Evolutionary conservation across 2,797 vertebrate genomes (phyloP), one percentile per base, ranked within the genome.

Genomic region (Intellagama lesueurii): DNA sequence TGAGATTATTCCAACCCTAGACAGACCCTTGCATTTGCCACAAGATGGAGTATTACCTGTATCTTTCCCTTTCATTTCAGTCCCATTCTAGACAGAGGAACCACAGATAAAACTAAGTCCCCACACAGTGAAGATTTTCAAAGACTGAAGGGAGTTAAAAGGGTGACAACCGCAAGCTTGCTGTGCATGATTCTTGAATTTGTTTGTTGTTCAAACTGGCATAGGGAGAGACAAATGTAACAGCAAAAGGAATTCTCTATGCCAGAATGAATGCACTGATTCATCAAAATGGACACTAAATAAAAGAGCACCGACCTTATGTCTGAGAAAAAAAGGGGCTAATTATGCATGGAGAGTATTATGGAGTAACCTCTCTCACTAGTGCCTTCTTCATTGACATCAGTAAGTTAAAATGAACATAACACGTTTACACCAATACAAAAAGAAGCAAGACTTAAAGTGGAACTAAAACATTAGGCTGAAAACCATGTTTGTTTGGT

Each of bases 391-490:
- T 56, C n/a, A 19, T 16, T 14, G 19, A 32, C 5, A n/a, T 24
- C 11, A 30, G 19, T 22, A 93, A 86, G 90, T 91, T 72, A 93
- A 92, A 93, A 91, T 35, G 22, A 26, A 26, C 60, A 32, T 26
- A 88, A 85, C 35, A 91, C 73, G 84, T 69, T 28, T 92, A 90
- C 72, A 44, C 32, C 91, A 92, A 91, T 19, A 92, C 12, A 40
- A 0, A 2, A 35, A 24, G 79, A 32, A 8, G n/a, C 52, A 81
- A 66, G 32, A 66, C 7, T 66, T 64, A 81, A 81, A 64, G n/a
- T 35, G n/a, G 19, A 81, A 35, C n/a, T 81, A 81, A 64, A 8
- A 64, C 24, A 30, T 19, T 66, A 66, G 35, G 35, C 22, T 81
- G 44, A 49, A 79, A 79, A 49, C 26, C 47, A 30, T 79, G n/a